These are phyloP conservation scores for Argyresthia goedartella DNA, from an alignment of 2,888 invertebrate species.

Conservation along the genomic window DNA sequence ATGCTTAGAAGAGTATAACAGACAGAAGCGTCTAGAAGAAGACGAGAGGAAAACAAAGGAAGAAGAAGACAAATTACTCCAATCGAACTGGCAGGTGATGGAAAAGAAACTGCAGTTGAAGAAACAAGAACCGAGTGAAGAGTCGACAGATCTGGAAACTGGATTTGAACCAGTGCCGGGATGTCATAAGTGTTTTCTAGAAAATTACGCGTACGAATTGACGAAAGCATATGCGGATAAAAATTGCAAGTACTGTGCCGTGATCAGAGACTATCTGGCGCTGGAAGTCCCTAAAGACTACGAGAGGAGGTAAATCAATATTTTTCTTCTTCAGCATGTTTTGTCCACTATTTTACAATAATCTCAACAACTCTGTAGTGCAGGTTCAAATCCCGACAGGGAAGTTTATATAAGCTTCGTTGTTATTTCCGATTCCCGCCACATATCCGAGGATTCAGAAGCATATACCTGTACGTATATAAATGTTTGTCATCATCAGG, in stretches of 20 bases:
- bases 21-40: constrained; percentile 45
- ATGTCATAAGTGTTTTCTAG: constrained; percentile 64
- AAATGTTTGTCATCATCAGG: too few species aligned
- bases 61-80: constrained; percentile 43
- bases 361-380: too few species aligned
- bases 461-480: too few species aligned
- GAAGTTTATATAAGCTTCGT: too few species aligned
- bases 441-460: too few species aligned
- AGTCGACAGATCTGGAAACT: constrained; percentile 50
- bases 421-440: too few species aligned
- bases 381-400: too few species aligned
- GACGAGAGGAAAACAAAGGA: constrained; percentile 46
- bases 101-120: constrained; percentile 42
- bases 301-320: constrained; percentile 32
- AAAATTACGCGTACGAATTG: constrained; percentile 59
- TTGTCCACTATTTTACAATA: too few species aligned
- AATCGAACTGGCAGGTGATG: constrained; percentile 38
- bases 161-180: constrained; percentile 40
- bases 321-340: too few species aligned
- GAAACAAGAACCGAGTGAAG: constrained; percentile 50
- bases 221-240: constrained; percentile 54
- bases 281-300: constrained; percentile 45
- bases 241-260: constrained; percentile 62
- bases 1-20: constrained; percentile 65
- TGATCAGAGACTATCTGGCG: constrained; percentile 59